Percentiles rank a stretch among this genome's conserved stretches.
Evolutionary conservation across 2,797 vertebrate species (phyloP).

Genomic region (Cuniculus paca): DNA sequence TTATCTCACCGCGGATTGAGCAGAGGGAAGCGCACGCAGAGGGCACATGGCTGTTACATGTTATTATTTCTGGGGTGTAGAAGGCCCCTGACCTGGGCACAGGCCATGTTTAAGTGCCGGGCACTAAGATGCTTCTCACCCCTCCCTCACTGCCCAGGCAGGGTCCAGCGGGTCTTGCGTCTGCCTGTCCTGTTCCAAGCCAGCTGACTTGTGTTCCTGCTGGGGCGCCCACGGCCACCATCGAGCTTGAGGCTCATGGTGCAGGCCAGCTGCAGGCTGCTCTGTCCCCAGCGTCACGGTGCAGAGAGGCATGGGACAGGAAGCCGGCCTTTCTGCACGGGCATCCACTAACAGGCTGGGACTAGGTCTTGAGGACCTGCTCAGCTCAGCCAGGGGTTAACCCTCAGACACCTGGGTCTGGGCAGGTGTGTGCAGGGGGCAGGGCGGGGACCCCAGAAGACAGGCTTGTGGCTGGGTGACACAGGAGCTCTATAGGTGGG

Average conservation of each 20-base stretch:
- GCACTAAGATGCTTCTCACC: neutral
- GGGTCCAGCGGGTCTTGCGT: neutral
- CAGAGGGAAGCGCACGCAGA: conserved; percentile 62
- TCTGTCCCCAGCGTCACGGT: neutral
- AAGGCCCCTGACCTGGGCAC: conserved; percentile 55
- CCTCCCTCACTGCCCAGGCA: conserved; percentile 24
- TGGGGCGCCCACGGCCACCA: neutral
- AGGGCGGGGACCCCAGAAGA: neutral
- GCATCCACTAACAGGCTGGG: neutral
- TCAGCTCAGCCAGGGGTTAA: neutral
- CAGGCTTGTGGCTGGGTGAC: neutral
- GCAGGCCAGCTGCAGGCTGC: neutral
- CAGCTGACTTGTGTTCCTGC: neutral
- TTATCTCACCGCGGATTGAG: conserved; percentile 69
- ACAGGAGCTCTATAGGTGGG: neutral
- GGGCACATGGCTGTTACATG: conserved; percentile 43
- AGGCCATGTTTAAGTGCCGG: conserved; percentile 40
- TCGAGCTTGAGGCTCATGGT: neutral
- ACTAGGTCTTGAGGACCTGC: neutral
- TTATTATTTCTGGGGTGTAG: conserved; percentile 79
- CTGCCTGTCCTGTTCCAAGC: neutral
- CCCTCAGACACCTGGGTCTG: neutral
- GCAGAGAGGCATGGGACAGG: neutral
- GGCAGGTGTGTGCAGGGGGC: neutral
- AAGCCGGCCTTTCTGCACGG: neutral